Evolutionary conservation across 2,113 vertebrate species (phyloP).

Genomic region (Tricholaema leucomelas): DNA sequence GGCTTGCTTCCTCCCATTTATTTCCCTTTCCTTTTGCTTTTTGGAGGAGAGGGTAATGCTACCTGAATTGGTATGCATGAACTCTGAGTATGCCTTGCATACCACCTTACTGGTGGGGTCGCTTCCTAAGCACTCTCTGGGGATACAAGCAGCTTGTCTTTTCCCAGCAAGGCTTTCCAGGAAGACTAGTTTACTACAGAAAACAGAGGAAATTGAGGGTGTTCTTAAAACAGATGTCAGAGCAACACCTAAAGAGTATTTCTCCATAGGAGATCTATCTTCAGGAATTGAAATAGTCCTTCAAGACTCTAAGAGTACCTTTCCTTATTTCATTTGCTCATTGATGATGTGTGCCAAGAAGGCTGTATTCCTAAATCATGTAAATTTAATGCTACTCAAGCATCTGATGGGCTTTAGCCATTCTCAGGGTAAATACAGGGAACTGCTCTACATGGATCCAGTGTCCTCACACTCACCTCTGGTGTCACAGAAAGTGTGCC

Average conservation of each 20-base stretch:
- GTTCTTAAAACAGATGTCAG: conserved; percentile 19
- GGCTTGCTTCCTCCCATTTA: not conserved
- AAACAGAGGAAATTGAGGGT: not conserved
- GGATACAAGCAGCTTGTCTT: not conserved
- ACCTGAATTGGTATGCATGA: not conserved
- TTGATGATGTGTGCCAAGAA: not conserved
- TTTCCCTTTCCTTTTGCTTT: not conserved
- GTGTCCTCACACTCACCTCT: not conserved
- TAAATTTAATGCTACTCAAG: not conserved
- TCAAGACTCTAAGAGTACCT: not conserved
- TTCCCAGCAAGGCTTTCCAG: not conserved
- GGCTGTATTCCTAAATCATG: not conserved
- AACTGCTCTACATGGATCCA: not conserved
- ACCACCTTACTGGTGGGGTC: not conserved
- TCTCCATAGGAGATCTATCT: not conserved
- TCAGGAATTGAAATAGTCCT: conserved; percentile 4
- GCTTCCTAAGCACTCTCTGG: not conserved
- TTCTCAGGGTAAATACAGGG: not conserved
- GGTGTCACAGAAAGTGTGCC: not conserved
- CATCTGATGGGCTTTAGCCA: not conserved
- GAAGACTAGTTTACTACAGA: not conserved
- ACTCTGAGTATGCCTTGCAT: not conserved
- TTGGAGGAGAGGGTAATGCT: not conserved
- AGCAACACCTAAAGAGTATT: not conserved
- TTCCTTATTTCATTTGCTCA: not conserved